A percentile compares a stretch with the other conserved stretches of the same genome.
phyloP scores from a whole-genome alignment of 2,888 invertebrate genomes.

The Lamellibrachia satsuma region DNA sequence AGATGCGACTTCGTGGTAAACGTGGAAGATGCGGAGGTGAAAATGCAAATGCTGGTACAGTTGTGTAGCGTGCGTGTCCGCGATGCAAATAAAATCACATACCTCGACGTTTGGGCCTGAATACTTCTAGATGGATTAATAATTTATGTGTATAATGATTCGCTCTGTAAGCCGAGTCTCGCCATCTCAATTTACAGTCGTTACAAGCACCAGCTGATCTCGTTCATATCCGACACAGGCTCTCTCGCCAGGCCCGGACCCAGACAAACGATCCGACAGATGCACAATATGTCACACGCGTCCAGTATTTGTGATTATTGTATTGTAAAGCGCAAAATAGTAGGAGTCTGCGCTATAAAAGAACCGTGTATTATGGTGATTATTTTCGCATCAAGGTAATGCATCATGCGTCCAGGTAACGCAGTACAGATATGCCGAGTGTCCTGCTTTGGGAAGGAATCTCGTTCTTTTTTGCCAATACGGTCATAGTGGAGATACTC shows the following conservation, averaged over 20 bases:
- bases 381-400: too few relatives aligned
- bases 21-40: neutral
- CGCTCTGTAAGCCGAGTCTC: neutral
- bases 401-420: too few relatives aligned
- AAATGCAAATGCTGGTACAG: neutral
- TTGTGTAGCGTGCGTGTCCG: constrained; percentile 1
- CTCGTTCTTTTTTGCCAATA: too few relatives aligned
- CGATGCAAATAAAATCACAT: neutral
- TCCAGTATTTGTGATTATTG: too few relatives aligned
- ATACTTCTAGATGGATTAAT: neutral
- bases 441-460: too few relatives aligned
- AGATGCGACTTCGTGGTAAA: neutral
- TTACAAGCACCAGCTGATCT: neutral
- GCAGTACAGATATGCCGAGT: too few relatives aligned
- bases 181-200: neutral
- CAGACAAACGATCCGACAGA: neutral
- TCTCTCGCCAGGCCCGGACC: too few relatives aligned
- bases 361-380: too few relatives aligned
- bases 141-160: neutral
- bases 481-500: too few relatives aligned
- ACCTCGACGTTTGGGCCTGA: neutral
- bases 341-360: too few relatives aligned
- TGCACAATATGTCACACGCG: too few relatives aligned
- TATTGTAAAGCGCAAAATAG: too few relatives aligned
- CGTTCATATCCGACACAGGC: neutral